Percentiles rank a stretch among this genome's conserved stretches.
phyloP scores from a whole-genome alignment of 2,888 invertebrate species.

The Drosophila rubida region DNA sequence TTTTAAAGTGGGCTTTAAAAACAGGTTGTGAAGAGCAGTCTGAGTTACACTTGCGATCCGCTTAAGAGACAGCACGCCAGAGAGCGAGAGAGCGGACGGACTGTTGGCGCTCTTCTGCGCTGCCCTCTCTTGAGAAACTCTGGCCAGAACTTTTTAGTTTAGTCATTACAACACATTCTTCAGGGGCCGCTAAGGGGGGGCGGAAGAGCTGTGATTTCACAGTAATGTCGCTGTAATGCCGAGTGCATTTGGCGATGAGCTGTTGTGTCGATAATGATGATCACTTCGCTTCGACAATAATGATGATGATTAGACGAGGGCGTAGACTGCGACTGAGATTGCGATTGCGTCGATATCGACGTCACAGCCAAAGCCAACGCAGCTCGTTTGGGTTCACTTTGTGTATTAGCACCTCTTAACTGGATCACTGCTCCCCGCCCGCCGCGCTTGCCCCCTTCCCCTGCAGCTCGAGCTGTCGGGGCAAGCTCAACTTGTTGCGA shows the following conservation, averaged over 20 bases:
- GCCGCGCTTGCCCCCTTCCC: conserved; percentile 3
- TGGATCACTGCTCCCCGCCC: conserved; percentile 44
- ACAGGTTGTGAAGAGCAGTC: conserved; percentile 74
- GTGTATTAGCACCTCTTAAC: conserved; percentile 70
- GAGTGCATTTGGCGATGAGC: conserved; percentile 60
- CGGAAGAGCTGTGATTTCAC: background rate
- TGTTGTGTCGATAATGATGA: conserved; percentile 26
- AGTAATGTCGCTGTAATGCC: conserved; percentile 61
- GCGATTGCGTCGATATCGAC: conserved; percentile 44
- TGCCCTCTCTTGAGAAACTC: conserved; percentile 45
- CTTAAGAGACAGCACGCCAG: conserved; percentile 50
- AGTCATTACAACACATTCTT: conserved; percentile 38
- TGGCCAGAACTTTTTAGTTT: conserved; percentile 20
- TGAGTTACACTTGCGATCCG: conserved; percentile 57
- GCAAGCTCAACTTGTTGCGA: conserved; percentile 3
- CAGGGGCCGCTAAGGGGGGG: background rate
- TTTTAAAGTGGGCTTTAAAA: conserved; percentile 78
- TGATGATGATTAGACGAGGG: conserved; percentile 35
- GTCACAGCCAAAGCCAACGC: conserved; percentile 19
- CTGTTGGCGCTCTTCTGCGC: conserved; percentile 1
- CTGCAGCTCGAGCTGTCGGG: conserved; percentile 9
- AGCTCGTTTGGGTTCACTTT: conserved; percentile 48
- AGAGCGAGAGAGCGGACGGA: background rate
- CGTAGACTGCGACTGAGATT: conserved; percentile 56
- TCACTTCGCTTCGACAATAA: background rate